Base-by-base conservation (phyloP, 2,888 invertebrate genomes). In the Amiota minor region DNA sequence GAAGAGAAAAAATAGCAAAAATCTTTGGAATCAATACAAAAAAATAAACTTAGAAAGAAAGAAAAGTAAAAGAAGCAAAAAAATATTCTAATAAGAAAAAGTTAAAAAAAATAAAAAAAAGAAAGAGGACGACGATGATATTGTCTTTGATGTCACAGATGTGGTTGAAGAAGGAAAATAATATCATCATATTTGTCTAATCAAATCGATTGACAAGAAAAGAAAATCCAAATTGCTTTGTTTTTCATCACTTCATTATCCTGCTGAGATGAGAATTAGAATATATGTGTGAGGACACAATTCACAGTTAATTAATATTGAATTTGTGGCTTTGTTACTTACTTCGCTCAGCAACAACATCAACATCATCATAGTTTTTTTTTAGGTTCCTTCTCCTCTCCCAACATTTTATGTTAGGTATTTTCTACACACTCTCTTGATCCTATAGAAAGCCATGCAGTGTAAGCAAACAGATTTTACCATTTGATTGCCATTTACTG, bases 261-360 rank as follows among this genome's bases (percentile, higher is more conserved):
- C 35, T 35, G 35, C 35, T 35, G 35, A 35, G 35, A 35, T 35
- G 35, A 35, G 6, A 35, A 6, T 35, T 35, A 35, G 6, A 35
- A 8, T 35, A 8, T 53, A 12, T n/a, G n/a, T 11, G 12, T 50
- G 50, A 50, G 53, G 14, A n/a, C 3, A 62, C 62, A 16, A 14
- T 35, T 23, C 50, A n/a, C 23, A 50, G 67, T 68, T 68, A 68
- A 68, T 68, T 68, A 68, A 68, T 68, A 68, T 68, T 68, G 46
- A 46, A 68, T 68, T 68, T 53, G 67, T 12, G 47, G 50, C 53
- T 59, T 59, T 16, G 20, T 20, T 59, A 59, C 56, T 59, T 59
- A 20, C 61, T 20, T 16, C 35, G 6, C 35, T 35, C 35, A 35
- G 6, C 35, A 35, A 2, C 35, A 35, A 6, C 4, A 35, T 6